A percentile compares a stretch with the other conserved stretches of the same genome.
Evolutionary conservation across 2,113 vertebrate genomes (phyloP).

Genomic region (Melanerpes formicivorus): DNA sequence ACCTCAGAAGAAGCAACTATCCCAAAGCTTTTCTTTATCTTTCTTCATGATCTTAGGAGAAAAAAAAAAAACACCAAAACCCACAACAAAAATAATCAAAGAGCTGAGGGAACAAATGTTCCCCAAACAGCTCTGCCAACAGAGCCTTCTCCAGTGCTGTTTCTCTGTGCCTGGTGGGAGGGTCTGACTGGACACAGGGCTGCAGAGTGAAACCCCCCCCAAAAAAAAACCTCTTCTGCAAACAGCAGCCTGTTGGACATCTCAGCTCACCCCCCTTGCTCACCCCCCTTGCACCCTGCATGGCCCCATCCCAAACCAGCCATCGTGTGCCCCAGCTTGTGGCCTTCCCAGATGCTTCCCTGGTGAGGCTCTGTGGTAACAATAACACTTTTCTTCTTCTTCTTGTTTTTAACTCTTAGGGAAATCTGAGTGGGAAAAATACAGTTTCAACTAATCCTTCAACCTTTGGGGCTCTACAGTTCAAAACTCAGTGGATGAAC

Average conservation of each 20-base stretch:
- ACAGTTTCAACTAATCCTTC: not conserved
- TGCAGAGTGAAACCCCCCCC: not conserved
- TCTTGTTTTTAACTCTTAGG: not conserved
- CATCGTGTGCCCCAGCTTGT: rapidly evolving
- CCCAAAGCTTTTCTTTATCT: not conserved
- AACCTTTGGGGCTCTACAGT: not conserved
- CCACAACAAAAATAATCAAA: not conserved
- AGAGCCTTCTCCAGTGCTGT: not conserved
- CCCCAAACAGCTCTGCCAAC: not conserved
- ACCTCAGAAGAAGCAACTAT: not conserved
- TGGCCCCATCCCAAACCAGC: not conserved
- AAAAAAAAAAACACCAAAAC: no score
- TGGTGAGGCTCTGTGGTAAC: not conserved
- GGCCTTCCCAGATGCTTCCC: not conserved
- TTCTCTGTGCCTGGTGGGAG: not conserved
- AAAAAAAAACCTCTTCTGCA: not conserved
- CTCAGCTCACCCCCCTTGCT: not conserved
- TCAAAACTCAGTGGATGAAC: not conserved
- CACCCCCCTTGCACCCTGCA: not conserved
- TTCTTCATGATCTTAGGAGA: not conserved
- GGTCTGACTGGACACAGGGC: not conserved
- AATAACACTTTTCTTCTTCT: not conserved
- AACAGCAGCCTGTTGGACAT: not conserved
- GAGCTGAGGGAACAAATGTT: not conserved
- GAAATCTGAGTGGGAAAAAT: not conserved